phyloP scores from a whole-genome alignment of 2,113 vertebrate species.

The Cyphomyrus discorhynchus region DNA sequence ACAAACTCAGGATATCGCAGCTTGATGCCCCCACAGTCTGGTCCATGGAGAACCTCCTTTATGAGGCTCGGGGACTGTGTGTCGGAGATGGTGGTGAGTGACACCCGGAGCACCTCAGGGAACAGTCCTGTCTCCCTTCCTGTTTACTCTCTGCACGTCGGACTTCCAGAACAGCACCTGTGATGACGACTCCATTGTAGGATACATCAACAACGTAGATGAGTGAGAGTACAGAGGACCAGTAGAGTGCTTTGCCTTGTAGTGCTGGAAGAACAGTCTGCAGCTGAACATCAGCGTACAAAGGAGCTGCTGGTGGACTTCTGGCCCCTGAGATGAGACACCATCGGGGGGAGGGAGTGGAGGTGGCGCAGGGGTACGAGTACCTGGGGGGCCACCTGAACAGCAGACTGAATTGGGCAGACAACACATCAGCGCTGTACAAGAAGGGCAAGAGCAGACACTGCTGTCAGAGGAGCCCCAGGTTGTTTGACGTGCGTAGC shows the following conservation, averaged over 20 bases:
- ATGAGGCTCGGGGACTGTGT: not conserved
- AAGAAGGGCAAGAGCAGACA: not conserved
- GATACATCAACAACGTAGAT: not conserved
- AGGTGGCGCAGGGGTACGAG: not conserved
- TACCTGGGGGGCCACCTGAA: not conserved
- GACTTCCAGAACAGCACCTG: not conserved
- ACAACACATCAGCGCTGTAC: not conserved
- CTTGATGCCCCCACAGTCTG: not conserved
- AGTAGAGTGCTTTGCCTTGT: not conserved
- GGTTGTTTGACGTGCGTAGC: not conserved
- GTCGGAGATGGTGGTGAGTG: not conserved
- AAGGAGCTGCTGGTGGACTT: not conserved
- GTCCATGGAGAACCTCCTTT: not conserved
- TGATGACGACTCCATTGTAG: not conserved
- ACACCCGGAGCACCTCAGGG: not conserved
- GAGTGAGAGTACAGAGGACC: not conserved
- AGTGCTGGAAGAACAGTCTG: not conserved
- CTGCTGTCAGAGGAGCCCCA: not conserved
- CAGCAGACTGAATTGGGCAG: not conserved
- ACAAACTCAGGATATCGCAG: not conserved
- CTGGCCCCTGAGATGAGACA: not conserved
- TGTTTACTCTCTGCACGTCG: not conserved
- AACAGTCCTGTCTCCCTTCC: not conserved
- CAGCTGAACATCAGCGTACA: not conserved
- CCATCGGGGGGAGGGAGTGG: not conserved